These are phyloP conservation scores for Dufourea novaeangliae DNA, from an alignment of 1,140 invertebrate genomes.

Conservation along the genomic window DNA sequence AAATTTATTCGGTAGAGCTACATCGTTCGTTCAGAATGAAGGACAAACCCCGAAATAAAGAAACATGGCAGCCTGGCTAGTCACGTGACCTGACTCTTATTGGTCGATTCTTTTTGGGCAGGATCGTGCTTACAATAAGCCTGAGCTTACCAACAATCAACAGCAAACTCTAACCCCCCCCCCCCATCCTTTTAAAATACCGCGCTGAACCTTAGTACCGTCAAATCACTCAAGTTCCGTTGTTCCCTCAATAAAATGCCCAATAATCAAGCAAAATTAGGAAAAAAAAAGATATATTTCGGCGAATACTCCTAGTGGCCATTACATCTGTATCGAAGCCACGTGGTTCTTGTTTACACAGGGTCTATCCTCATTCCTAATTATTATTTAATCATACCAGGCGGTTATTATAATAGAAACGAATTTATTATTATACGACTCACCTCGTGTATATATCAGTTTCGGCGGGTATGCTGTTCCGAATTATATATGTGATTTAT, in stretches of 20 bases:
- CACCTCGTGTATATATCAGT: slow-evolving; percentile 6
- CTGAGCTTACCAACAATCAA: too few relatives aligned
- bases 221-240: neutral
- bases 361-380: neutral
- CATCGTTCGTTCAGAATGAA: neutral
- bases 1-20: neutral
- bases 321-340: too few relatives aligned
- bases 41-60: slow-evolving; percentile 6
- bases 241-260: neutral
- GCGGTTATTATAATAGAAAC: slow-evolving; percentile 26
- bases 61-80: neutral
- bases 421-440: slow-evolving; percentile 17
- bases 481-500: slow-evolving; percentile 11
- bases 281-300: too few relatives aligned
- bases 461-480: slow-evolving; percentile 30
- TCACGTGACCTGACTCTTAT: neutral
- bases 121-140: neutral
- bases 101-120: neutral
- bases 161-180: too few relatives aligned
- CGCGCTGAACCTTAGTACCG: too few relatives aligned
- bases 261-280: neutral
- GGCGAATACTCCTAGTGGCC: too few relatives aligned
- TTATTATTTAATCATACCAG: slow-evolving; percentile 28
- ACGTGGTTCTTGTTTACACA: neutral
- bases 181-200: too few relatives aligned